These are phyloP conservation scores for Bubo scandiacus DNA, from an alignment of 2,113 vertebrate genomes.

Conservation along the genomic window DNA sequence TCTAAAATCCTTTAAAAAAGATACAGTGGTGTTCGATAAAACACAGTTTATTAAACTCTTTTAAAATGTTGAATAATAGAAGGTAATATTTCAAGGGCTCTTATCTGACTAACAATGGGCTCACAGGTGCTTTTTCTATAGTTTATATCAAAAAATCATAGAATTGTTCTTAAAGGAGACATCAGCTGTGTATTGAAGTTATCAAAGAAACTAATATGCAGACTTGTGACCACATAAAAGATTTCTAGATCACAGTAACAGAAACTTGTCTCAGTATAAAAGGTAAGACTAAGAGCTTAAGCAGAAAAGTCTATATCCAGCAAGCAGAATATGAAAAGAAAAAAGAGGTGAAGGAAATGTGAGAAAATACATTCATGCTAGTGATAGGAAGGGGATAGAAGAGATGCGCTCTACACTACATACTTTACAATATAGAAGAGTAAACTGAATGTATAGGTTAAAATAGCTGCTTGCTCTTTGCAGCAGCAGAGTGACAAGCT, in stretches of 20 bases:
- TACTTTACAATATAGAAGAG: not conserved
- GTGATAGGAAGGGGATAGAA: not conserved
- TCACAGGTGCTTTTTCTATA: constrained; percentile 12
- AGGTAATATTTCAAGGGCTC: not conserved
- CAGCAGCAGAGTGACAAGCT: not conserved
- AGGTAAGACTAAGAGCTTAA: not conserved
- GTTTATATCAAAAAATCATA: not conserved
- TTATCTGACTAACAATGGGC: not conserved
- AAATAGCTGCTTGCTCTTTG: not conserved
- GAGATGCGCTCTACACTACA: rapidly evolving
- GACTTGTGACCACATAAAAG: not conserved
- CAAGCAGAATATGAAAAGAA: not conserved
- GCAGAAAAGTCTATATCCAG: not conserved
- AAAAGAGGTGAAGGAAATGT: not conserved
- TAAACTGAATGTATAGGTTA: not conserved
- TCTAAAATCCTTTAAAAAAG: not conserved
- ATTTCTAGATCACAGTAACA: not conserved
- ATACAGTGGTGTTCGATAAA: not conserved
- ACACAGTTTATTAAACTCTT: not conserved
- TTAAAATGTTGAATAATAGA: not conserved
- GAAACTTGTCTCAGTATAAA: not conserved
- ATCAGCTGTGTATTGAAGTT: not conserved
- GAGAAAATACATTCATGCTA: not conserved
- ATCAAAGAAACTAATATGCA: not conserved
- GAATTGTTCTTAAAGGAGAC: not conserved